Conservation (phyloP, 2,797 vertebrate genomes). For the Lepilemur septentrionalis region DNA sequence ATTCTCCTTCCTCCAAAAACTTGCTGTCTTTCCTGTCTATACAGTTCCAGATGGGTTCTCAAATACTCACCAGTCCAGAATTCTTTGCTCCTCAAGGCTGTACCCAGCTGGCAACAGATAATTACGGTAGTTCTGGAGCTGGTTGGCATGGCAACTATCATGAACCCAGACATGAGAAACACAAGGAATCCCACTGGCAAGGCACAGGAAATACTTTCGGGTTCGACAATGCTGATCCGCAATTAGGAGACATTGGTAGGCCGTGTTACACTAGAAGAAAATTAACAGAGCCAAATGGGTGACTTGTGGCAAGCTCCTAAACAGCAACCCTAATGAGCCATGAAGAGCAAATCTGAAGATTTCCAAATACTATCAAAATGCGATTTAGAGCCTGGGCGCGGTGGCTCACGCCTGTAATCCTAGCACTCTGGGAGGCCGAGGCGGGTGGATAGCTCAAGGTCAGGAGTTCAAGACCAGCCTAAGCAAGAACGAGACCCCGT, state of each 20-base stretch:
- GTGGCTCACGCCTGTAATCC: too few species aligned
- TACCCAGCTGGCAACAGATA: slow-evolving; percentile 96
- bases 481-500: too few species aligned
- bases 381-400: too few species aligned
- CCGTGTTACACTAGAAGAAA: slow-evolving; percentile 91
- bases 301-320: not conserved
- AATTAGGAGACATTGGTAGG: slow-evolving; percentile 95
- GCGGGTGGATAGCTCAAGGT: too few species aligned
- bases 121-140: slow-evolving; percentile 95
- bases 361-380: not conserved
- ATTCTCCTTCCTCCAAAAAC: not conserved
- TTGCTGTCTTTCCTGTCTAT: not conserved
- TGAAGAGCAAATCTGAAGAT: not conserved
- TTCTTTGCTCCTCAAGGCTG: slow-evolving; percentile 89
- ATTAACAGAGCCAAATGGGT: not conserved
- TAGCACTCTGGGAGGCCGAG: too few species aligned
- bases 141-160: slow-evolving; percentile 96
- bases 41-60: not conserved
- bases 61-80: slow-evolving; percentile 93
- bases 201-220: slow-evolving; percentile 94
- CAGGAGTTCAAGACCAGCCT: too few species aligned
- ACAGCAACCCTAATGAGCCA: not conserved
- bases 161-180: slow-evolving; percentile 97
- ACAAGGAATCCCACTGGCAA: slow-evolving; percentile 96
- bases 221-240: slow-evolving; percentile 96